Evolutionary conservation across 2,113 vertebrate genomes (phyloP).

Genomic region (Cervus canadensis): DNA sequence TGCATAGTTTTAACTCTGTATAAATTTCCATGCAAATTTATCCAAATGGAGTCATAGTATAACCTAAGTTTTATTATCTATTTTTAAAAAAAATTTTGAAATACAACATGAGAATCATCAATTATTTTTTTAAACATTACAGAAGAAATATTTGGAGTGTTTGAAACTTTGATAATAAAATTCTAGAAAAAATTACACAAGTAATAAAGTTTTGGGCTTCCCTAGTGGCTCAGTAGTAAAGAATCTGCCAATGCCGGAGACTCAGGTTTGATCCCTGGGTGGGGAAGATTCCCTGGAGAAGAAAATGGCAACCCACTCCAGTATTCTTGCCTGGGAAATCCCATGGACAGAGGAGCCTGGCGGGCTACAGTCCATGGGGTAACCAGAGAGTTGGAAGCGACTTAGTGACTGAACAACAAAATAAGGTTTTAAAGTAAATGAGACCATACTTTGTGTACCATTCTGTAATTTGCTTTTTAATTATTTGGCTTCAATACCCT

Average conservation of each 20-base stretch:
- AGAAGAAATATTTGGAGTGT: neutral
- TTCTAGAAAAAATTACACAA: neutral
- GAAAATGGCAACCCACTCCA: neutral
- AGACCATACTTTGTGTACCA: neutral
- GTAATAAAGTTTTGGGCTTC: neutral
- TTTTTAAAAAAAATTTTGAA: neutral
- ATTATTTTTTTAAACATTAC: neutral
- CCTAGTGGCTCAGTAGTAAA: neutral
- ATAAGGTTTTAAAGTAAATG: neutral
- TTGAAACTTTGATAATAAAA: slow-evolving; percentile 3
- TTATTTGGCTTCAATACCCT: neutral
- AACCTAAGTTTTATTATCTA: neutral
- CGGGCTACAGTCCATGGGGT: neutral
- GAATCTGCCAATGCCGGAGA: neutral
- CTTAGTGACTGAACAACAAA: neutral
- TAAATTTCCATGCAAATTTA: neutral
- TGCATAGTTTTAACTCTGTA: neutral
- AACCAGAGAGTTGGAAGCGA: neutral
- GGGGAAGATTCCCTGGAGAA: neutral
- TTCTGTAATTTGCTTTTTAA: neutral
- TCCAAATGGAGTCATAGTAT: neutral
- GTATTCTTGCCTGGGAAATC: neutral
- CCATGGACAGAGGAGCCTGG: neutral
- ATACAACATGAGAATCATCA: neutral
- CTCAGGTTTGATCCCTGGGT: neutral